Conservation (phyloP, 2,888 invertebrate genomes). For the Marasmarcha lunaedactyla region DNA sequence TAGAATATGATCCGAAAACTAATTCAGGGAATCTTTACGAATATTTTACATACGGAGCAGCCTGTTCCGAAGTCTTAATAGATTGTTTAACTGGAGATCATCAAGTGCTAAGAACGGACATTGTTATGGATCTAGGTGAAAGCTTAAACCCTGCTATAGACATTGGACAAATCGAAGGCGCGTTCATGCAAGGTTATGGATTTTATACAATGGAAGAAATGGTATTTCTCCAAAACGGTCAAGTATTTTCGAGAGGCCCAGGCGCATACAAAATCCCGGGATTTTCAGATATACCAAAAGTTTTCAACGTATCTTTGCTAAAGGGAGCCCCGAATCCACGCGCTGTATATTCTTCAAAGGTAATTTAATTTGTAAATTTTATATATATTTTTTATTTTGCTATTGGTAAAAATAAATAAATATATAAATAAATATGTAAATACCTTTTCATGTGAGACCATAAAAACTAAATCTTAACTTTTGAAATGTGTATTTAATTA, state of each 20-base stretch:
- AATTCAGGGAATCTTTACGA: conserved; percentile 77
- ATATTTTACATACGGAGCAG: conserved; percentile 85
- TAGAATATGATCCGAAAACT: conserved; percentile 72
- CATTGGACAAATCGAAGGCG: conserved; percentile 92
- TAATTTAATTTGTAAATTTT: conserved; percentile 27
- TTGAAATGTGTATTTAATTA: no score
- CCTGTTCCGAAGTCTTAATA: conserved; percentile 86
- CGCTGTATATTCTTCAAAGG: conserved; percentile 92
- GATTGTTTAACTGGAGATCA: conserved; percentile 91
- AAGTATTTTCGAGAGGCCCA: conserved; percentile 80
- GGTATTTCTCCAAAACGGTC: conserved; percentile 79
- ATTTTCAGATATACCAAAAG: conserved; percentile 83
- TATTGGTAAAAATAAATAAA: no score
- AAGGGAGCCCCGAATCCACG: conserved; percentile 84
- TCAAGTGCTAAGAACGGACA: conserved; percentile 82
- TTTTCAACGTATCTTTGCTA: conserved; percentile 86
- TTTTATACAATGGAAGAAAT: conserved; percentile 86
- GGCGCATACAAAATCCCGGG: conserved; percentile 89
- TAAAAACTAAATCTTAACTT: no score
- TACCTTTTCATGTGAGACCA: no score
- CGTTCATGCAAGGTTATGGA: conserved; percentile 89
- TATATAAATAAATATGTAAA: no score
- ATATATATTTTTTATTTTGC: neutral
- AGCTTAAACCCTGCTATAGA: conserved; percentile 92
- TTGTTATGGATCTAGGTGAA: conserved; percentile 91